These are phyloP conservation scores for Eumacrocentrus americanus DNA, from an alignment of 2,888 invertebrate genomes.

Conservation along the genomic window DNA sequence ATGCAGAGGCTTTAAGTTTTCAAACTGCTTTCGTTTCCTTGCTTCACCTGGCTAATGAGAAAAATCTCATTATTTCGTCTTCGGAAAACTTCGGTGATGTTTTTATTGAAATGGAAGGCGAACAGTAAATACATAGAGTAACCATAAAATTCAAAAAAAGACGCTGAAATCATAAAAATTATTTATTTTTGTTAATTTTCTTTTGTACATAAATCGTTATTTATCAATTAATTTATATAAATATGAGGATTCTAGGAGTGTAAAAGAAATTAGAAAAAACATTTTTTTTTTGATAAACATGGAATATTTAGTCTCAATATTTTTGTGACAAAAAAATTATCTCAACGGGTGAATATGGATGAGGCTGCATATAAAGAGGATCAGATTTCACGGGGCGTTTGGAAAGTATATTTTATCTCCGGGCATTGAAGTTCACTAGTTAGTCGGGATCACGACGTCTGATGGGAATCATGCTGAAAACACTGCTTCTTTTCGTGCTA, in stretches of 20 bases:
- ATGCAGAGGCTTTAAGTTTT: neutral
- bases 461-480: slow-evolving; percentile 19
- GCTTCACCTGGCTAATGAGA: neutral
- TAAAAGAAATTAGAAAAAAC: too few species aligned
- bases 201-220: too few species aligned
- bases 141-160: neutral
- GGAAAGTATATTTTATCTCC: too few species aligned
- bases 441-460: slow-evolving; percentile 6
- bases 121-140: neutral
- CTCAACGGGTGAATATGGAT: neutral
- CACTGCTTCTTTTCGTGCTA: slow-evolving; percentile 3
- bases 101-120: neutral
- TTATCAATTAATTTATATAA: too few species aligned
- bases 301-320: neutral
- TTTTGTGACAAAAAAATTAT: too few species aligned
- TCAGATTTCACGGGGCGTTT: slow-evolving; percentile 19
- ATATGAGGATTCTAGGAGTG: too few species aligned
- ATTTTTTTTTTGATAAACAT: too few species aligned
- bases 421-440: neutral
- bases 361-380: neutral
- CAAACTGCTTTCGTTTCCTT: neutral
- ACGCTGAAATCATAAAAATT: too few species aligned
- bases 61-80: neutral
- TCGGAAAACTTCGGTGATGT: neutral
- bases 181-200: too few species aligned